These are phyloP conservation scores for Amphiprion clarkii DNA, from an alignment of 2,797 vertebrate species.

Conservation along the genomic window DNA sequence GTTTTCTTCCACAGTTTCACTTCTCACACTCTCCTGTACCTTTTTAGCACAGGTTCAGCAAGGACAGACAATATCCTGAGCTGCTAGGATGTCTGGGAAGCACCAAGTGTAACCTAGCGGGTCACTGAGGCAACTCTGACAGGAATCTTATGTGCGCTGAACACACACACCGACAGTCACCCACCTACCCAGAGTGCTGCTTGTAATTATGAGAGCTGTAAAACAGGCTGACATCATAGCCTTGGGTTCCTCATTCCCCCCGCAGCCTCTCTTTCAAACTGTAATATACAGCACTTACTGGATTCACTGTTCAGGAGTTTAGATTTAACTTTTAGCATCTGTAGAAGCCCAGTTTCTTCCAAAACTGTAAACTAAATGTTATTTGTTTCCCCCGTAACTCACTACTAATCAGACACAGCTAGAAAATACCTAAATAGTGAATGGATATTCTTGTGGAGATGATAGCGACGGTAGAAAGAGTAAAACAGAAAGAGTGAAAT, in stretches of 20 bases:
- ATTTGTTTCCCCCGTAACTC: slow-evolving; percentile 4
- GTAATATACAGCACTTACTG: slow-evolving; percentile 32
- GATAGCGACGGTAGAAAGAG: slow-evolving; percentile 5
- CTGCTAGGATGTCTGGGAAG: slow-evolving; percentile 61
- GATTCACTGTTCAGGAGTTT: slow-evolving; percentile 54
- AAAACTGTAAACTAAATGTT: slow-evolving; percentile 14
- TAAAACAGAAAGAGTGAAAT: slow-evolving; percentile 28
- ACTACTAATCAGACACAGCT: neutral
- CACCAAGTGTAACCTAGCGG: slow-evolving; percentile 59
- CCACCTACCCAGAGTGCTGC: slow-evolving; percentile 58
- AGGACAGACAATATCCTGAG: slow-evolving; percentile 37
- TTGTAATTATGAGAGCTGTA: slow-evolving; percentile 78
- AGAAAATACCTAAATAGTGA: slow-evolving; percentile 35
- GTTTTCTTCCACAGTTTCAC: neutral
- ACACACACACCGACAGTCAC: slow-evolving; percentile 53
- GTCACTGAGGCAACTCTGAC: slow-evolving; percentile 68
- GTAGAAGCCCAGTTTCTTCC: slow-evolving; percentile 12
- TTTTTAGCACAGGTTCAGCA: slow-evolving; percentile 23
- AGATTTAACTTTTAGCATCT: slow-evolving; percentile 41
- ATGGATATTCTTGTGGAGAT: slow-evolving; percentile 32
- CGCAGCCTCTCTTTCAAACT: slow-evolving; percentile 33
- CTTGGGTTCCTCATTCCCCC: slow-evolving; percentile 60
- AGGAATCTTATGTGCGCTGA: slow-evolving; percentile 58
- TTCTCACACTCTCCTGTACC: slow-evolving; percentile 9
- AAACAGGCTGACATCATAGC: slow-evolving; percentile 80